Base-by-base conservation (phyloP, 2,797 vertebrate species). In the Nannoperca australis region DNA sequence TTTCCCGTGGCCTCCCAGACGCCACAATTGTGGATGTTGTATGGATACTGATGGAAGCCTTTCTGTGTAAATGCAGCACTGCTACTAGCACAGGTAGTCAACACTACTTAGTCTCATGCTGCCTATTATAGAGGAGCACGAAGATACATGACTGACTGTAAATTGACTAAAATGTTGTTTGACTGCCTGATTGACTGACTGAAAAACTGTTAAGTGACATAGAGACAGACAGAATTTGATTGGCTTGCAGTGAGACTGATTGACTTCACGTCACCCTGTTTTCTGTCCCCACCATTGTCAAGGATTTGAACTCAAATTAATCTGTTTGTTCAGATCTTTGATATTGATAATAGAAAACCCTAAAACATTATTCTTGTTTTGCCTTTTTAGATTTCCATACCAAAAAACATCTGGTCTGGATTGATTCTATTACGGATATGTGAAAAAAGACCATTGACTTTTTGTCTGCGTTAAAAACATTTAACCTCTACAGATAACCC, bases 41-140 rank as follows among this genome's bases (percentile, higher is more conserved):
- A 95, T 92, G 90, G 95, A 95, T 94, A 93, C 94, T 95, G 94
- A 96, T 94, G 92, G 92, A 94, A 89, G 93, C 87, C 86, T 92
- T 90, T 93, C 87, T 91, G 73, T 89, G 79, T 81, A 87, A 89
- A 93, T 85, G 84, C 91, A 90, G 89, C 83, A 47, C 68, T 73
- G 84, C 85, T 80, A 79, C 83, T n/a, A 74, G 82, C 92, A 83
- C 91, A 86, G 81, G 84, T 76, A 91, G 91, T 92, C 92, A 88
- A 90, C 88, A 88, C 86, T 83, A 81, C 88, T 93, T 84, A 87
- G 89, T 87, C 88, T 94, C 93, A 94, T 93, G 80, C 85, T 79
- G 81, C 78, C 86, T 87, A 88, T 93, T 93, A 92, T 73, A 49
- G 71, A 78, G 59, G 63, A 85, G 84, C 54, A 76, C 79, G 58